Evolutionary conservation across 2,888 invertebrate species (phyloP).

Genomic region (Orthonevra nobilis): DNA sequence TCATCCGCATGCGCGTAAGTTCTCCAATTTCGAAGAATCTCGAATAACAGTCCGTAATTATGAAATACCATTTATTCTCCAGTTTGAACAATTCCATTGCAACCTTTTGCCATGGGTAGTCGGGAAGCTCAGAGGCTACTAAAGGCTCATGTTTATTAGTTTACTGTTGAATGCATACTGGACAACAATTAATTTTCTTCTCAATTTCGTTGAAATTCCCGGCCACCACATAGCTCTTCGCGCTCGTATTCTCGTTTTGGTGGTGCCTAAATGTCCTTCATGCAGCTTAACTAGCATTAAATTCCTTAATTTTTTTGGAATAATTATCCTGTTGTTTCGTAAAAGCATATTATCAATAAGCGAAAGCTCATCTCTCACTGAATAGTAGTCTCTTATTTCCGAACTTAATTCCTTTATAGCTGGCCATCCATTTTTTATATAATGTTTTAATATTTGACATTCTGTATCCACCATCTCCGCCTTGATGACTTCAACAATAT

Average conservation of each 20-base stretch:
- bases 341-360: neutral
- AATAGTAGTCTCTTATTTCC: neutral
- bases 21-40: neutral
- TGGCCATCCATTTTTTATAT: neutral
- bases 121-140: neutral
- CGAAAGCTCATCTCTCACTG: neutral
- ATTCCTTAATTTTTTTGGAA: neutral
- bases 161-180: neutral
- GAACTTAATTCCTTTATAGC: neutral
- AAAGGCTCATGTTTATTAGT: neutral
- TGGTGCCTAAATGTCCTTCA: conserved; percentile 1
- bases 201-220: conserved; percentile 1
- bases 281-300: conserved; percentile 2
- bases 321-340: neutral
- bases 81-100: conserved; percentile 12
- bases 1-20: neutral
- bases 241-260: conserved; percentile 2
- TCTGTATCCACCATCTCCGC: neutral
- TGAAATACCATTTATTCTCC: neutral
- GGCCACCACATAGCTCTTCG: conserved; percentile 9
- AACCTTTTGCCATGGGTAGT: conserved; percentile 8
- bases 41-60: conserved; percentile 6
- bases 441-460: neutral
- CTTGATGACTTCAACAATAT: conserved; percentile 6
- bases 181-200: neutral